Evolutionary conservation across 2,113 vertebrate genomes (phyloP), one percentile per base, ranked within the genome.

Genomic region (Phalacrocorax carbo): DNA sequence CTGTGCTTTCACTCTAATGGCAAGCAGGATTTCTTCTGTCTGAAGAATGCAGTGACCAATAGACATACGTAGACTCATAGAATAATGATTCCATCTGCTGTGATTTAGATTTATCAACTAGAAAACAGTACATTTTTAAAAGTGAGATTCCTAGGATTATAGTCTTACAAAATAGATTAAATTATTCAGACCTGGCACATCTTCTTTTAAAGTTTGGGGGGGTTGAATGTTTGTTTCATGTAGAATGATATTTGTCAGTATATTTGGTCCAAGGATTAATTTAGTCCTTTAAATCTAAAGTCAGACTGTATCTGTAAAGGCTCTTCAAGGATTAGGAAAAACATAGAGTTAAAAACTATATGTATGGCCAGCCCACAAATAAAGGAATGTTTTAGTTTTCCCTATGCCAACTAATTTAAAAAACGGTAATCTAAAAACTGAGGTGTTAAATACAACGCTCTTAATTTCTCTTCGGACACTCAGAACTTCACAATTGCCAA

Each of bases 21-120:
- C 78, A 83, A 88, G 64, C 84, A 96, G 88, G 54, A 80, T 94
- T 97, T 95, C 81, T 97, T 82, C 66, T 87, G 88, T 54, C 78
- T 57, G 54, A 82, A 93, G 64, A 95, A 86, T 78, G 79, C 54
- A 81, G 84, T 92, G 95, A 97, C 88, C 91, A 72, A 36, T 5
- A 91, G 91, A 91, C n/a, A 14, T 46, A 49, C 25, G 17, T 7
- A 91, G 42, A 44, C 72, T 82, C 46, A 20, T 16, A 55, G 79
- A 90, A 34, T 85, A 88, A 58, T 34, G 23, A 90, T 78, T 88
- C 79, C 77, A 21, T 91, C 75, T 87, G 86, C 82, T 93, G 82
- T 52, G 77, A 19, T 61, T 95, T 77, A 84, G 42, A 51, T 86
- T 82, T 95, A 89, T 95, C 60, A 83, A 44, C 42, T 52, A 87